Base-by-base conservation (phyloP, 2,113 vertebrate species). In the Amazona guildingii region DNA sequence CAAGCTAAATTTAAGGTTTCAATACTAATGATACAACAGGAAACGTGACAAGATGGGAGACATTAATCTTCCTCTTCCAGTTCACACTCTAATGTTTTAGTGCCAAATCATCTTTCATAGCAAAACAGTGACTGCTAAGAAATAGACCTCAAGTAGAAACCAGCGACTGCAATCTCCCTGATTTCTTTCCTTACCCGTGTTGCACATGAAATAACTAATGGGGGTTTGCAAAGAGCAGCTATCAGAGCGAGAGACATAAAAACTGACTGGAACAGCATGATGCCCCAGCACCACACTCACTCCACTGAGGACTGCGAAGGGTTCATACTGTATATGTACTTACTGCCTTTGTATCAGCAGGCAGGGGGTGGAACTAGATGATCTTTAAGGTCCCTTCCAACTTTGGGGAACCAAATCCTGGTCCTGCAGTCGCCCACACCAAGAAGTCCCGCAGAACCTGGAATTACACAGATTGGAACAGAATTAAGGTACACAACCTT, bases 41-140 rank as follows among this genome's bases (percentile, higher is more conserved):
- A 80, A 92, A 85, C 59, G 68, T 92, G 82, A 48, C 88, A 96
- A 81, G 59, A 73, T 5, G 16, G 43, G 64, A 92, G 51, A 91
- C 59, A 49, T 92, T 88, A 86, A 95, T 94, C 81, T 95, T 94
- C 86, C 49, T 92, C 43, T 91, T 68, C 24, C 43, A 94, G 76
- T 81, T 94, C 94, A 84, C 33, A 66, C 35, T 51, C 19, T 68
- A 91, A 67, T 92, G 90, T 85, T 97, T 92, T n/a, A 86, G 46
- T 75, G 48, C 43, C 73, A 96, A 90, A 90, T 24, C 17, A 74
- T 78, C 95, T 95, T 69, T 90, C 84, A 88, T 46, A 61, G 76
- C 64, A 88, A 93, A 93, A 64, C 23, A 48, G 76, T 68, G 57
- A 82, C 81, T 83, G 37, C 52, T 88, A 83, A 39, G 39, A 92